A percentile compares a stretch with the other conserved stretches of the same genome.
These are phyloP conservation scores for Micronycteris hirsuta DNA, from an alignment of 2,113 vertebrate species.

Conservation along the genomic window DNA sequence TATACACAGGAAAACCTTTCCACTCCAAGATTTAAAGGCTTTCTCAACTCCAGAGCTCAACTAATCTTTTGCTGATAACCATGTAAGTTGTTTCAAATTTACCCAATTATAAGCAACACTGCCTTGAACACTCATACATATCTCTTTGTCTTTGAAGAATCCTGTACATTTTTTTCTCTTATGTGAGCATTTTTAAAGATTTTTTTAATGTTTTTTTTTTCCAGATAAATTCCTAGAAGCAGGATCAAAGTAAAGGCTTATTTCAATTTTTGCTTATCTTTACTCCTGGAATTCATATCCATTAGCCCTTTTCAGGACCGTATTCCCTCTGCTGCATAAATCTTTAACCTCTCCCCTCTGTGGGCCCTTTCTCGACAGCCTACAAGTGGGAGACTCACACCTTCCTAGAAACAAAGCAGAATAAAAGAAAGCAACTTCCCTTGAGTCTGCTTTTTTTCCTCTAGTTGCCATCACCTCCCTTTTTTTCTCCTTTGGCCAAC, in stretches of 20 bases:
- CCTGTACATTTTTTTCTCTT: not conserved
- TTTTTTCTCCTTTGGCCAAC: not conserved
- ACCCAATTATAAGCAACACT: not conserved
- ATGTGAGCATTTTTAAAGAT: not conserved
- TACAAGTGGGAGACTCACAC: not conserved
- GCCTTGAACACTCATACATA: not conserved
- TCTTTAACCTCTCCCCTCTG: not conserved
- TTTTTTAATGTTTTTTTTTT: not conserved
- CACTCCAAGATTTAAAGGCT: not conserved
- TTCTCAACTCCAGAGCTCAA: not conserved
- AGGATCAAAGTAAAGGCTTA: not conserved
- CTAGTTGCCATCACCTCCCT: not conserved
- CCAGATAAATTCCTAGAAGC: not conserved
- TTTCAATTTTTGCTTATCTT: not conserved
- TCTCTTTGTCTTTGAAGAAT: conserved; percentile 16
- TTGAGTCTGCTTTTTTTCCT: not conserved
- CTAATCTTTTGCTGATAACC: not conserved
- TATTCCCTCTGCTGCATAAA: not conserved
- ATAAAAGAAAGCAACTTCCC: not conserved
- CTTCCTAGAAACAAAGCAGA: not conserved
- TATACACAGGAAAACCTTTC: not conserved
- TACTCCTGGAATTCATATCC: not conserved
- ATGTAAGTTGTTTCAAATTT: not conserved
- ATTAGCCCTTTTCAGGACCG: not conserved
- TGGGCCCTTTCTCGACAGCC: not conserved